Base-by-base conservation (phyloP, 2,888 invertebrate species). In the Amitus sp. region DNA sequence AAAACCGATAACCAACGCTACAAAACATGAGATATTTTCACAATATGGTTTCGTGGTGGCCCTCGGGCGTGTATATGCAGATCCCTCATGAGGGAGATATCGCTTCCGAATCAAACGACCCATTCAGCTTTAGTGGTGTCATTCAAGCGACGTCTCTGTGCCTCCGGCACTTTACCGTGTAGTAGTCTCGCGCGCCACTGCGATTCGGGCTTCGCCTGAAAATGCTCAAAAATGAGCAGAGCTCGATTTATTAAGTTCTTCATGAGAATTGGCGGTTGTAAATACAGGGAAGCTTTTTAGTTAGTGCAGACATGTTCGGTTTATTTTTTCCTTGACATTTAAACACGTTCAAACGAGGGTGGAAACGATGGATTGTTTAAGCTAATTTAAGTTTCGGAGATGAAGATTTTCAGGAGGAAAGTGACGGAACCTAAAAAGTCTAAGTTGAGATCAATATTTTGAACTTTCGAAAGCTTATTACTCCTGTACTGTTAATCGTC, bases 31-130 rank as follows among this genome's bases (percentile, higher is more conserved):
- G 75, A 78, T 79, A 78, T 78, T 78, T 78, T 76, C 72, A 70
- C 72, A 72, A 71, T 70, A 57, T 56, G 51, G 62, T 63, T 63
- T 58, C 65, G n/a, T n/a, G 56, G 66, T 67, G 53, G 54, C 65
- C n/a, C 62, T 28, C 37, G 51, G 57, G 65, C 45, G 57, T 39
- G 59, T 63, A 59, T 54, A 66, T 63, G 58, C 49, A 55, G 60
- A 66, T 63, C 61, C 56, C 63, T 61, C 66, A 78, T 74, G 76
- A 77, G 77, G 74, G 76, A 74, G 80, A 80, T 80, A 81, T 80
- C 80, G 77, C 73, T 74, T 75, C 73, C 73, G 73, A 80, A 82
- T 81, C 80, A 81, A 82, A 82, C 78, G 80, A 79, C 78, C 80
- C 80, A 82, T 82, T 82, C 71, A 68, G 75, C 76, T 80, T 82